These are phyloP conservation scores for Epinephelus coioides DNA, from an alignment of 2,797 vertebrate species.

Conservation along the genomic window DNA sequence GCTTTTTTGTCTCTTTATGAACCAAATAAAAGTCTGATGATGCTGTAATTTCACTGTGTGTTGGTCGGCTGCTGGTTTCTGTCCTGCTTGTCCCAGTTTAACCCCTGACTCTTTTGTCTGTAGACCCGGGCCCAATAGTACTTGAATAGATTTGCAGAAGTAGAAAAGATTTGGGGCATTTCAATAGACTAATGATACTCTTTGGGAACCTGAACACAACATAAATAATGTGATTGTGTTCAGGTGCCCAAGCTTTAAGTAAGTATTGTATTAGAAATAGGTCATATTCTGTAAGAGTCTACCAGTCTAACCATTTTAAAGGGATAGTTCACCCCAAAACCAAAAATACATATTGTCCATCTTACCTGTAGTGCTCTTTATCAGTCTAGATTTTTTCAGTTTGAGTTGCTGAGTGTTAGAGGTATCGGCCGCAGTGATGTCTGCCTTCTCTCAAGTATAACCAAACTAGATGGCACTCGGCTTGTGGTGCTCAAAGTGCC, in stretches of 20 bases:
- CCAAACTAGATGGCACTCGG: too few relatives aligned
- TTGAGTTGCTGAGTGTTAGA: too few relatives aligned
- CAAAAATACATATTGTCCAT: too few relatives aligned
- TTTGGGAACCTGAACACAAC: constrained; percentile 11
- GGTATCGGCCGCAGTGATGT: too few relatives aligned
- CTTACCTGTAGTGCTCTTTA: too few relatives aligned
- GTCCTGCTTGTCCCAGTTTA: constrained; percentile 77
- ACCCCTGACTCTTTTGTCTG: constrained; percentile 70
- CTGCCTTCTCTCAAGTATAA: too few relatives aligned
- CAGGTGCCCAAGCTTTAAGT: not conserved
- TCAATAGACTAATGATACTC: not conserved
- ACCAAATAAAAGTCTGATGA: constrained; percentile 80
- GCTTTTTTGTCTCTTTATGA: constrained; percentile 73
- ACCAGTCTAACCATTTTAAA: not conserved
- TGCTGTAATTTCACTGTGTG: constrained; percentile 72
- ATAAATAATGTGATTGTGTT: constrained; percentile 13
- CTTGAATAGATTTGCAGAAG: constrained; percentile 40
- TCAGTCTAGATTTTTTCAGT: too few relatives aligned
- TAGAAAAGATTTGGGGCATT: not conserved
- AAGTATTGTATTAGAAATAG: not conserved
- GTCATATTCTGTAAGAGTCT: not conserved
- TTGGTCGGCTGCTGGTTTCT: constrained; percentile 71
- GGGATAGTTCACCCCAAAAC: too few relatives aligned
- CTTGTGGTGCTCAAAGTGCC: too few relatives aligned
- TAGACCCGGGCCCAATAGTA: constrained; percentile 55